Evolutionary conservation across 2,113 vertebrate species (phyloP), one percentile per base, ranked within the genome.

Genomic region (Anhinga anhinga): DNA sequence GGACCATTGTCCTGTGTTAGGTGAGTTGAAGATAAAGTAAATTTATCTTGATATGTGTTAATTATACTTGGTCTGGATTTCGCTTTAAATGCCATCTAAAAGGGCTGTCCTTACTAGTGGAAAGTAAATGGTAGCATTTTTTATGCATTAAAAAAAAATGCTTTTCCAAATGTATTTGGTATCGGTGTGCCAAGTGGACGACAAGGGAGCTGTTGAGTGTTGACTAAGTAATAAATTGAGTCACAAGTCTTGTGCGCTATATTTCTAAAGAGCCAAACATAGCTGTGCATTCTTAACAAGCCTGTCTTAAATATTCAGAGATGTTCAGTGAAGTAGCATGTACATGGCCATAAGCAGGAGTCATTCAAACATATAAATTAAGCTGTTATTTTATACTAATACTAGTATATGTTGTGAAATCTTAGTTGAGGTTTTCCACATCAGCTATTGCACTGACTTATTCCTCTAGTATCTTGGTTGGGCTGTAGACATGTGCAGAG

Each of bases 1-100:
- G 98, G 99, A 99, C 97, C 99, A 99, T 96, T 99, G 99, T 96
- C 99, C 99, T 91, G 99, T 99, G 71, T 97, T 99, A 96, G 99
- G 99, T 99, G 96, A 99, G 99, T 98, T 93, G 88, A 56, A 61
- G 56, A 42, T 14, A 40, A 81, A 45, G 56, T 83, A 59, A 90
- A n/a, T 90, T 82, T 27, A 19, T 65, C 8, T 76, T 69, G 15
- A 36, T 52, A 65, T 82, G 22, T 81, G 9, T 71, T 74, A 78
- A 55, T 74, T 45, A 14, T 42, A 10, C 4, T 40, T 44, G 58
- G 19, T 42, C 29, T 82, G 38, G 5, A 66, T 89, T 94, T 89
- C 11, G 69, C 29, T 74, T 79, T 9, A 87, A 50, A 42, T 47
- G 23, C 66, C 19, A 61, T 34, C 22, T 45, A 23, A 71, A 86